phyloP scores from a whole-genome alignment of 2,797 vertebrate genomes.

The Myotis daubentonii region DNA sequence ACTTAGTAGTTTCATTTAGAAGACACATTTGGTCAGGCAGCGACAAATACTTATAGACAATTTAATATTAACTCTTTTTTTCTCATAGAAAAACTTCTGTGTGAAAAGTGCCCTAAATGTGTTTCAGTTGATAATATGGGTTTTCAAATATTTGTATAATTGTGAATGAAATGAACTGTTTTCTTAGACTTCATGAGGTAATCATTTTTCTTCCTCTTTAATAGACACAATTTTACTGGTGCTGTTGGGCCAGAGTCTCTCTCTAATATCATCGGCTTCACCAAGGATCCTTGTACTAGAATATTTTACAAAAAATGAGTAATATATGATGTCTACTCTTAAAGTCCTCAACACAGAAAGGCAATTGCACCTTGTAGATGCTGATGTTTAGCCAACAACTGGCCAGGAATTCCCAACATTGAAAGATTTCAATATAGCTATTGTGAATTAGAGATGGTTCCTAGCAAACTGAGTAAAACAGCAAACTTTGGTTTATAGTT shows the following conservation, averaged over 20 bases:
- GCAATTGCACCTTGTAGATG: background rate
- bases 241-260: background rate
- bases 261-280: background rate
- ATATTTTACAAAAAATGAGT: background rate
- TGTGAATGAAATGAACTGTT: slow-evolving; percentile 26
- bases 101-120: slow-evolving; percentile 39
- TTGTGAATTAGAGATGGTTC: background rate
- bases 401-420: background rate
- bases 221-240: background rate
- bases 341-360: background rate
- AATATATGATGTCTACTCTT: background rate
- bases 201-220: background rate
- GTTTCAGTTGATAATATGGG: background rate
- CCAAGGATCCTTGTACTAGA: background rate
- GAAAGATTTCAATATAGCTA: background rate
- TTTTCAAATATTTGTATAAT: background rate
- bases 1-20: slow-evolving; percentile 45
- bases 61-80: slow-evolving; percentile 26
- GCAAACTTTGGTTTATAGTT: background rate
- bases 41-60: slow-evolving; percentile 37
- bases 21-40: slow-evolving; percentile 23
- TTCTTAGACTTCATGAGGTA: background rate
- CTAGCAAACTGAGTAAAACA: background rate
- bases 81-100: background rate
- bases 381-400: background rate